Percentiles rank a stretch among this genome's conserved stretches.
Conservation (phyloP, 2,113 vertebrate genomes). For the Brachyistius frenatus region DNA sequence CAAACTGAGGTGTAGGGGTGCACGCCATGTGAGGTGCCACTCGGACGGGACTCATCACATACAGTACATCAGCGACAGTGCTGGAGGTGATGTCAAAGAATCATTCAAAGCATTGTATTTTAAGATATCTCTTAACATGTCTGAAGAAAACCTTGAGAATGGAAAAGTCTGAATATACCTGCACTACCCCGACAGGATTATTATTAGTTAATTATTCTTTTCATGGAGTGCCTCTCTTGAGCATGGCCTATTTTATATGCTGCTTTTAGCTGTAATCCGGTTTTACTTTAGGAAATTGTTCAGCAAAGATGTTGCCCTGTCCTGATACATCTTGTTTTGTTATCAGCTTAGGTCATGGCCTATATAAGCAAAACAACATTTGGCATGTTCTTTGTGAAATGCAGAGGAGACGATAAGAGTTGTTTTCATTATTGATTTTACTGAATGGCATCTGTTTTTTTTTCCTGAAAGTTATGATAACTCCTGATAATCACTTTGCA, state of each 20-base stretch:
- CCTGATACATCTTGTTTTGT: conserved; percentile 3
- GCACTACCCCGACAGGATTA: too few species aligned
- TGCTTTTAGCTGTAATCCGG: conserved; percentile 5
- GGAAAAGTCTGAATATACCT: too few species aligned
- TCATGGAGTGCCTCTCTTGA: neutral
- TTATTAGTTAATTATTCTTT: too few species aligned
- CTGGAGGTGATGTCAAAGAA: neutral
- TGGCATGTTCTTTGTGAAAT: neutral
- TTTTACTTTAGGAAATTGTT: neutral
- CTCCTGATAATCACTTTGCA: conserved; percentile 1
- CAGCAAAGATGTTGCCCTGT: conserved; percentile 1
- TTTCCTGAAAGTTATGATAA: conserved; percentile 7
- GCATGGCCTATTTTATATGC: neutral
- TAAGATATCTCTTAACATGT: too few species aligned
- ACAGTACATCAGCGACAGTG: neutral
- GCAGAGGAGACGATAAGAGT: neutral
- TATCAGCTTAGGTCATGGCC: neutral
- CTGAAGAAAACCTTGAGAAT: too few species aligned
- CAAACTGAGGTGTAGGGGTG: neutral
- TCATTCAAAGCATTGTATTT: too few species aligned
- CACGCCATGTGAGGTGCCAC: neutral
- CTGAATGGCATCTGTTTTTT: neutral
- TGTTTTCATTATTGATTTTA: neutral
- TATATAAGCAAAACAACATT: neutral
- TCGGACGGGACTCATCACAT: neutral